Evolutionary conservation across 2,888 invertebrate species (phyloP).

Genomic region (Campoplex capitator): DNA sequence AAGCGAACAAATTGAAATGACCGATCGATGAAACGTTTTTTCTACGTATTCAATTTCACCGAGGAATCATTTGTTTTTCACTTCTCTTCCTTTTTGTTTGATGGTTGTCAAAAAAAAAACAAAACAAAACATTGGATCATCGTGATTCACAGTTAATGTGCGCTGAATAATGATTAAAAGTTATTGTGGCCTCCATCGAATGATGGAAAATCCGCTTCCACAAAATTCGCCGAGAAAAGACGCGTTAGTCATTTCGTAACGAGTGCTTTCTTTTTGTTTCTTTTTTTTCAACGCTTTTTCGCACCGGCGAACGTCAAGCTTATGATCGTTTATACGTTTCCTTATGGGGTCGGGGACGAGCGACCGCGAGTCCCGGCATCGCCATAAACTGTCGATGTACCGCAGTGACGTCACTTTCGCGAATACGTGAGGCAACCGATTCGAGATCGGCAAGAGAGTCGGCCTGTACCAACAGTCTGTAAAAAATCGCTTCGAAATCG

Average conservation of each 20-base stretch:
- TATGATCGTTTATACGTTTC: conserved; percentile 73
- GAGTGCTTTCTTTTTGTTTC: conserved; percentile 11
- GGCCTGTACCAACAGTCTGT: not conserved
- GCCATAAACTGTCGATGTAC: conserved; percentile 72
- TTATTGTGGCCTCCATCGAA: not conserved
- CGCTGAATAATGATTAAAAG: not conserved
- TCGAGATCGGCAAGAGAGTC: conserved; percentile 40
- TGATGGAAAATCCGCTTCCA: not conserved
- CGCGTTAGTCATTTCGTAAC: conserved; percentile 33
- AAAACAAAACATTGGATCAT: not conserved
- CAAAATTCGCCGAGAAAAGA: conserved; percentile 7
- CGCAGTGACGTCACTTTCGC: conserved; percentile 76
- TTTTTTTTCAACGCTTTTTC: conserved; percentile 16
- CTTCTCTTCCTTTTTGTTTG: not conserved
- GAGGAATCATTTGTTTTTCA: not conserved
- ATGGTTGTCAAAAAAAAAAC: not conserved
- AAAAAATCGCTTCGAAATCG: conserved; percentile 28
- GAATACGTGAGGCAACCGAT: conserved; percentile 72
- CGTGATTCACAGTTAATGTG: not conserved
- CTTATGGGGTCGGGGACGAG: conserved; percentile 77
- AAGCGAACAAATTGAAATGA: conserved; percentile 16
- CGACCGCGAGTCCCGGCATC: conserved; percentile 73
- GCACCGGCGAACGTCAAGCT: conserved; percentile 40
- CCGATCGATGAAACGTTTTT: not conserved
- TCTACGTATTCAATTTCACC: not conserved